Evolutionary conservation across 1,140 invertebrate species (phyloP).

Genomic region (Brachionus plicatilis): DNA sequence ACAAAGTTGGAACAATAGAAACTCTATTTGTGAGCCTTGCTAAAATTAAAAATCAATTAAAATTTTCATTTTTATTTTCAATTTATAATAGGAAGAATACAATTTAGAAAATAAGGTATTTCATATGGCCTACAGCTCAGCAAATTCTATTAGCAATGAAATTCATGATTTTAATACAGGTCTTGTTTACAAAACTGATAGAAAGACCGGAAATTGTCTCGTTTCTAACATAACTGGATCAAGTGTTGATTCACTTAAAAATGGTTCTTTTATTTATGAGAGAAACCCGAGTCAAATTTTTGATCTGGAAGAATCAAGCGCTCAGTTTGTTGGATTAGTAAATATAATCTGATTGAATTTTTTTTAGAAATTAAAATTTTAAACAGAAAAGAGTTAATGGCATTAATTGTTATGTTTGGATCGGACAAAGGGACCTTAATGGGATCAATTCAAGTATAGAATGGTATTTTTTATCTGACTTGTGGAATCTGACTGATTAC

Average conservation of each 20-base stretch:
- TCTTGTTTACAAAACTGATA: background rate
- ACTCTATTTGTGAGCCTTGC: background rate
- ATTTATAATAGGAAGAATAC: slow-evolving; percentile 21
- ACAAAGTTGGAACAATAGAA: background rate
- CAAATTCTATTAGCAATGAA: background rate
- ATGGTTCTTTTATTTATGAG: background rate
- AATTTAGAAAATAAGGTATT: slow-evolving; percentile 19
- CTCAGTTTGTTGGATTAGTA: slow-evolving; percentile 33
- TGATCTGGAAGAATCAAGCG: background rate
- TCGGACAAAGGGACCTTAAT: background rate
- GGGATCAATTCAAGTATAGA: slow-evolving; percentile 8
- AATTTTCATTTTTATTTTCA: background rate
- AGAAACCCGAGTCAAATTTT: slow-evolving; percentile 15
- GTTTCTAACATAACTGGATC: background rate
- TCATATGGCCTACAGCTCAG: background rate
- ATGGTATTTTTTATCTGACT: slow-evolving; percentile 23
- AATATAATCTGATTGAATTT: background rate
- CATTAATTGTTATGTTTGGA: slow-evolving; percentile 30
- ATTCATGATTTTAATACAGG: slow-evolving; percentile 30
- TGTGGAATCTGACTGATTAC: background rate
- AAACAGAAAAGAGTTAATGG: slow-evolving; percentile 23
- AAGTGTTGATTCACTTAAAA: background rate
- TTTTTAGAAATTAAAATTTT: background rate
- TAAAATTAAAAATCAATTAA: background rate
- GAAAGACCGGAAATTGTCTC: background rate